Conservation (phyloP, 2,797 vertebrate genomes). For the Megaceryle alcyon region DNA sequence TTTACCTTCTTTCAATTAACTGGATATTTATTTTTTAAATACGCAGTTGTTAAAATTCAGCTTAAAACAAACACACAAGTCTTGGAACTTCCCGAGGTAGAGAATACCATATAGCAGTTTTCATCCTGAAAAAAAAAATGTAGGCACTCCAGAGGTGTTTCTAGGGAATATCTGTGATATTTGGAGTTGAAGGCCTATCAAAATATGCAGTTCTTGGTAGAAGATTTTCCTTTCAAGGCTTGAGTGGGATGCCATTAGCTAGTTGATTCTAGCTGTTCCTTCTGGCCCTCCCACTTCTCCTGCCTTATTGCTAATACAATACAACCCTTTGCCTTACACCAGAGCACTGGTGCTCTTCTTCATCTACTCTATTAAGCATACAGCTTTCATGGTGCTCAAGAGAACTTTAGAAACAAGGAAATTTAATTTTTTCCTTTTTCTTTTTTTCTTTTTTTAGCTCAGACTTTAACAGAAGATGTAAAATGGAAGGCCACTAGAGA, state of each 20-base stretch:
- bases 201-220: not conserved
- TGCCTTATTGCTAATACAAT: not conserved
- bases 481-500: not conserved
- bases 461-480: not conserved
- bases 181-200: not conserved
- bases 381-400: not conserved
- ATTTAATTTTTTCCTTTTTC: not conserved
- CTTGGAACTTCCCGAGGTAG: not conserved
- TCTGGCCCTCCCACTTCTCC: not conserved
- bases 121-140: not conserved
- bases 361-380: not conserved
- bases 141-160: not conserved
- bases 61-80: not conserved
- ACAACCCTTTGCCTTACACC: not conserved
- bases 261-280: not conserved
- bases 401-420: not conserved
- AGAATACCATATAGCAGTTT: not conserved
- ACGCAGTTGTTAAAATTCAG: not conserved
- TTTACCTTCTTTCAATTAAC: not conserved
- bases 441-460: not conserved
- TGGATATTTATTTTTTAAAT: not conserved
- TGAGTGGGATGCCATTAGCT: not conserved
- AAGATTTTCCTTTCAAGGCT: not conserved
- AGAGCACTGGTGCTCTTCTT: not conserved
- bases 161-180: not conserved